Conservation (phyloP, 2,797 vertebrate genomes). For the Garrulus glandarius region DNA sequence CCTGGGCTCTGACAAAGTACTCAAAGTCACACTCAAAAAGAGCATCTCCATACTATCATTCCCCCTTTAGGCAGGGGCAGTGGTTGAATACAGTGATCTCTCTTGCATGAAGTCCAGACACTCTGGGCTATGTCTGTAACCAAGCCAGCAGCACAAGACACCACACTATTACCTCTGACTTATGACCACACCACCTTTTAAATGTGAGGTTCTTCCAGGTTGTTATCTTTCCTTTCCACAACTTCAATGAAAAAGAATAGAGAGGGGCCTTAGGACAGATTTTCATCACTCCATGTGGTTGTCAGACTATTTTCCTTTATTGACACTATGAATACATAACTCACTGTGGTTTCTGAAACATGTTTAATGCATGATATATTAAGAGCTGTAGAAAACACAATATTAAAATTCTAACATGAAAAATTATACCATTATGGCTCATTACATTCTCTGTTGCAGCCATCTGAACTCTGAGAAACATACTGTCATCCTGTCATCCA, state of each 20-base stretch:
- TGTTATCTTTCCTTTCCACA: constrained; percentile 3
- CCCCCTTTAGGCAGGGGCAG: background rate
- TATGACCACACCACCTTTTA: background rate
- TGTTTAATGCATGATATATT: constrained; percentile 73
- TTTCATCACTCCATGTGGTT: constrained; percentile 30
- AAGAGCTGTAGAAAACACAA: constrained; percentile 64
- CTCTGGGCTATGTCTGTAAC: background rate
- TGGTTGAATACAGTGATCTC: background rate
- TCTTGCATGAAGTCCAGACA: background rate
- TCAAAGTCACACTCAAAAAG: background rate
- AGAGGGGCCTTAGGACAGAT: background rate
- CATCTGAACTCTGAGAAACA: constrained; percentile 70
- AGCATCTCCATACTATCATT: background rate
- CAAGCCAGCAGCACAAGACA: background rate
- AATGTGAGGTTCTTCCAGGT: background rate
- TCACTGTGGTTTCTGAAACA: constrained; percentile 41
- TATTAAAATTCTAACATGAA: constrained; percentile 72
- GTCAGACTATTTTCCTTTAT: constrained; percentile 50
- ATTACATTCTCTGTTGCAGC: constrained; percentile 63
- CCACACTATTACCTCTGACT: constrained; percentile 6
- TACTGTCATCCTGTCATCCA: constrained; percentile 60
- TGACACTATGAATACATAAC: constrained; percentile 47
- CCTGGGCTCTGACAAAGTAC: background rate
- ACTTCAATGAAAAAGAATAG: background rate
- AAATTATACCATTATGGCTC: constrained; percentile 73